Evolutionary conservation across 2,888 invertebrate species (phyloP).

Genomic region (Cosmia trapezina): DNA sequence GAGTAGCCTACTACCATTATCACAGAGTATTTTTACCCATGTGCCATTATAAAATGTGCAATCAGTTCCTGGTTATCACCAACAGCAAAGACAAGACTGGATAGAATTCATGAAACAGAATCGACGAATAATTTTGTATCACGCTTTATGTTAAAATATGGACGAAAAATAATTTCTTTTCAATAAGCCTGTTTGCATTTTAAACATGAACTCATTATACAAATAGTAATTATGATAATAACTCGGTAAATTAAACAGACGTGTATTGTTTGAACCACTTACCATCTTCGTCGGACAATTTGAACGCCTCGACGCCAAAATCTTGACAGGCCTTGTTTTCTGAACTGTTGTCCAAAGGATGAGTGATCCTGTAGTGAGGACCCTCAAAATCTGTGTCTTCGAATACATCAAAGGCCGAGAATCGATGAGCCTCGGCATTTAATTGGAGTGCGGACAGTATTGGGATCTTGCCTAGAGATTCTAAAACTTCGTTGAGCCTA

Average conservation of each 20-base stretch:
- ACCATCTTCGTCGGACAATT: slow-evolving; percentile 88
- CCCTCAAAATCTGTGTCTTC: slow-evolving; percentile 88
- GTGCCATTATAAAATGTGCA: slow-evolving; percentile 23
- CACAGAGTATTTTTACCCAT: too few relatives aligned
- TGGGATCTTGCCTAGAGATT: slow-evolving; percentile 95
- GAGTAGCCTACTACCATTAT: slow-evolving; percentile 38
- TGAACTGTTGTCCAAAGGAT: slow-evolving; percentile 81
- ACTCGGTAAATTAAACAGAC: slow-evolving; percentile 34
- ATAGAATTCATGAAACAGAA: slow-evolving; percentile 5
- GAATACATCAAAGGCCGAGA: slow-evolving; percentile 91
- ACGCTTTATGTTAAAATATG: neutral
- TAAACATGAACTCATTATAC: slow-evolving; percentile 52
- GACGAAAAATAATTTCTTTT: slow-evolving; percentile 12
- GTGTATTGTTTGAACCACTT: slow-evolving; percentile 60
- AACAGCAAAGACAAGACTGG: neutral
- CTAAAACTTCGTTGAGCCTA: slow-evolving; percentile 94
- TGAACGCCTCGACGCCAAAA: slow-evolving; percentile 86
- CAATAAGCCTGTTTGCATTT: slow-evolving; percentile 16
- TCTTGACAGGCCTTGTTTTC: slow-evolving; percentile 82
- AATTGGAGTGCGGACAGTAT: slow-evolving; percentile 94
- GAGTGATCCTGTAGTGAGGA: slow-evolving; percentile 81
- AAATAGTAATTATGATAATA: slow-evolving; percentile 23
- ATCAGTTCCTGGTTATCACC: slow-evolving; percentile 21
- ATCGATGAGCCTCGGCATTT: slow-evolving; percentile 91
- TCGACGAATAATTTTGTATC: neutral